Percentiles rank a stretch among this genome's conserved stretches.
Conservation (phyloP, 2,797 vertebrate species). For the Arnoldichthys spilopterus region DNA sequence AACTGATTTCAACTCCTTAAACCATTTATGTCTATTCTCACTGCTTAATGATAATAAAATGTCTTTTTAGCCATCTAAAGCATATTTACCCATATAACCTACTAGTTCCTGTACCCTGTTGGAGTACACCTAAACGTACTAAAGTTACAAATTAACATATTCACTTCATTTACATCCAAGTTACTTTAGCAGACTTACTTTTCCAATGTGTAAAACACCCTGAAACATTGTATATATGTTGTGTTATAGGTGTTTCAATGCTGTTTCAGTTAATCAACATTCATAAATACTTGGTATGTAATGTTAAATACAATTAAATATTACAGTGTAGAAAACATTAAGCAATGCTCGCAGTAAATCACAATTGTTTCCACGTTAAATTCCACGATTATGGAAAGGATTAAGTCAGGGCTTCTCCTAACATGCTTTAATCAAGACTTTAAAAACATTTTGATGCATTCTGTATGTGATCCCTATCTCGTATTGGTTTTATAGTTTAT, state of each 20-base stretch:
- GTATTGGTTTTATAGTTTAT: no score
- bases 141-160: not conserved
- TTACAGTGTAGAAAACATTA: not conserved
- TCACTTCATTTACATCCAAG: not conserved
- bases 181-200: no score
- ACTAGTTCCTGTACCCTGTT: no score
- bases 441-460: no score
- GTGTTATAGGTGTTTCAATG: not conserved
- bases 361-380: no score
- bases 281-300: not conserved
- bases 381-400: no score
- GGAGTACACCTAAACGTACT: no score
- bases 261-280: not conserved
- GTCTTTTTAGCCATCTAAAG: not conserved
- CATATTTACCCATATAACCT: not conserved
- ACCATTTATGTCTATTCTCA: slow-evolving; percentile 8
- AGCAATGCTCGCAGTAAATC: not conserved
- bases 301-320: not conserved
- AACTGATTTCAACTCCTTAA: slow-evolving; percentile 5
- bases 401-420: no score
- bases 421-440: no score
- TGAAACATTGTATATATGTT: not conserved
- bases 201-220: not conserved
- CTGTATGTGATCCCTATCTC: no score
- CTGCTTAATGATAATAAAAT: slow-evolving; percentile 2